Evolutionary conservation across 2,113 vertebrate species (phyloP).

Genomic region (Periophthalmus modestus): DNA sequence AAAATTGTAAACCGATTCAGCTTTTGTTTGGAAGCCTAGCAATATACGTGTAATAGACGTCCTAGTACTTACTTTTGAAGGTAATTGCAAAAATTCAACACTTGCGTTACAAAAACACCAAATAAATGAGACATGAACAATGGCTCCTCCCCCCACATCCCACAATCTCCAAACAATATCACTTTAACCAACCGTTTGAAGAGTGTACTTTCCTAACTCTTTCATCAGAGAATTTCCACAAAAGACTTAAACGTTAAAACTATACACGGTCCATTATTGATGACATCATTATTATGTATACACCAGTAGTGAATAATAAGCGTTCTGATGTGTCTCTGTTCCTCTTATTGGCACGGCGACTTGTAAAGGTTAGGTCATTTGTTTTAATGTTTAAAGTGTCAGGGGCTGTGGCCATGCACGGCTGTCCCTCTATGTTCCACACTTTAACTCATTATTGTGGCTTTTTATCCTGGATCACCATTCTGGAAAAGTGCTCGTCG

Average conservation of each 20-base stretch:
- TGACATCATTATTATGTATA: conserved; percentile 84
- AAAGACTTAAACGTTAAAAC: conserved; percentile 77
- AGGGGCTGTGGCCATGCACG: conserved; percentile 71
- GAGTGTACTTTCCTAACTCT: conserved; percentile 38
- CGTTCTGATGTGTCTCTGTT: conserved; percentile 80
- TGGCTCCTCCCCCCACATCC: too few species aligned
- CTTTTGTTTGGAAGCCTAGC: too few species aligned
- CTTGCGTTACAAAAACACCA: too few species aligned
- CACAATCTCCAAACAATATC: too few species aligned
- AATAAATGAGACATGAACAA: too few species aligned
- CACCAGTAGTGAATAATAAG: conserved; percentile 80
- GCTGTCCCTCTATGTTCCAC: conserved; percentile 71
- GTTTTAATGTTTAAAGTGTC: conserved; percentile 85
- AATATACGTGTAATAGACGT: too few species aligned
- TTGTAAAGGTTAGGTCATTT: conserved; percentile 85
- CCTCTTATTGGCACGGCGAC: conserved; percentile 79
- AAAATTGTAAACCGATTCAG: too few species aligned
- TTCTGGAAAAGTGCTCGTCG: conserved; percentile 70
- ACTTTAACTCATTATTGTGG: conserved; percentile 76
- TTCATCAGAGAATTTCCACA: conserved; percentile 68
- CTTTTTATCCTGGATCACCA: conserved; percentile 69
- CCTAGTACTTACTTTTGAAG: too few species aligned
- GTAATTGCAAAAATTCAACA: too few species aligned
- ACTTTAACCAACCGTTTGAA: too few species aligned
- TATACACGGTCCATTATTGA: conserved; percentile 79